Evolutionary conservation across 2,888 invertebrate species (phyloP), one percentile per base, ranked within the genome.

Genomic region (Suillia variegata): DNA sequence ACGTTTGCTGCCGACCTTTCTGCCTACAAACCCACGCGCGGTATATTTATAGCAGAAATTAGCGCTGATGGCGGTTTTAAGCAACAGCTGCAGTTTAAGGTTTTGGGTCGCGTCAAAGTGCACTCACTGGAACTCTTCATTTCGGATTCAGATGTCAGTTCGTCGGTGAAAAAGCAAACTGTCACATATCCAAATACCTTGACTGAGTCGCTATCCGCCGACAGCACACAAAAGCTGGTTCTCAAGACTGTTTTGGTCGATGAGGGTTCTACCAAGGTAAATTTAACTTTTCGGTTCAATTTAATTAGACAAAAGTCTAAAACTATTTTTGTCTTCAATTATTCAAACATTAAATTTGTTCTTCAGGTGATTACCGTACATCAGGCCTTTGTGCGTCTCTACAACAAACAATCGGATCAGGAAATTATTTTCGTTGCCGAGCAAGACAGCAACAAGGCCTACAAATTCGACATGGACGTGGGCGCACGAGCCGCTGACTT

Each of bases 381-480:
- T 79, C 94, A 96, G 82, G 92, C 93, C 0, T 97, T 97, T 80
- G 87, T 96, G 22, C 87, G 92, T 52, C 85, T 97, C 48, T 86
- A 87, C 38, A 87, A 91, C 69, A 82, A 83, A 15, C 84, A 84
- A 55, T 85, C 85, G 0, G 84, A 86, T n/a, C 88, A 89, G 62
- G 98, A 98, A 84, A 92, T 96, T 52, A 89, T 96, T 71, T 98
- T 95, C 80, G 92, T 98, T 3, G 94, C 97, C 1, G 97, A 98
- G 78, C 89, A 91, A 3, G 96, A 96, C 76, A 84, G 84, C 63
- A 83, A 85, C 54, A 88, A 88, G 74, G 83, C 88, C 0, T 97
- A 98, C 82, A 94, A 93, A 83, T 91, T 97, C 66, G 96, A 97
- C 76, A 87, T 98, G 88, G 93, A 94, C 80, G 87, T 96, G 49